phyloP scores from a whole-genome alignment of 2,888 invertebrate species.

The Norana najaformis region DNA sequence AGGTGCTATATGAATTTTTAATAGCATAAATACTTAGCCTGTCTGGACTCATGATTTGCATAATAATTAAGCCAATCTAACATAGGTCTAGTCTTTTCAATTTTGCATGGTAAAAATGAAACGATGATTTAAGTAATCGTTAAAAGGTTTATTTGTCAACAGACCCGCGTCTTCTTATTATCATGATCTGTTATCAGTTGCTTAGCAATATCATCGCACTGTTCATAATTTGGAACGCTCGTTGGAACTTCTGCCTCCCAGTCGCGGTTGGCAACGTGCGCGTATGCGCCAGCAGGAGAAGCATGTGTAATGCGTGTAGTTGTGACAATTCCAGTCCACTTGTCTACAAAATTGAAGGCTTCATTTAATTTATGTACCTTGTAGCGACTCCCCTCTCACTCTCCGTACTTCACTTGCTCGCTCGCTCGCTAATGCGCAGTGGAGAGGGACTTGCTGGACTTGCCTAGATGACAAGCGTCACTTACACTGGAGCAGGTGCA shows the following conservation, averaged over 20 bases:
- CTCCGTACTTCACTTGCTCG: too few relatives aligned
- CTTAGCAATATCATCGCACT: slow-evolving; percentile 39
- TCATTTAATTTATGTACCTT: neutral
- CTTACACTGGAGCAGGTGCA: too few relatives aligned
- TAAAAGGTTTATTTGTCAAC: neutral
- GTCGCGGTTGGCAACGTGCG: slow-evolving; percentile 51
- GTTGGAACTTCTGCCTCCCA: slow-evolving; percentile 50
- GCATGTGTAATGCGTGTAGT: slow-evolving; percentile 61
- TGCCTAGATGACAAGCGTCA: too few relatives aligned
- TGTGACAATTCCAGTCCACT: slow-evolving; percentile 58
- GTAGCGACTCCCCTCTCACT: too few relatives aligned
- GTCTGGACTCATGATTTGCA: too few relatives aligned
- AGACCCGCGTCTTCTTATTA: neutral
- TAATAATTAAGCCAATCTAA: neutral
- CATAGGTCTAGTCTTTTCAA: neutral
- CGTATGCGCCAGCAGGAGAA: slow-evolving; percentile 58
- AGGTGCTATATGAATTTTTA: too few relatives aligned
- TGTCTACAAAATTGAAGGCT: slow-evolving; percentile 37
- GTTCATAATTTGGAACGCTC: neutral
- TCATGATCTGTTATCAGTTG: slow-evolving; percentile 35
- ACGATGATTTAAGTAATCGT: too few relatives aligned
- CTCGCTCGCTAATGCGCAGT: too few relatives aligned
- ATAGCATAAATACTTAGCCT: neutral
- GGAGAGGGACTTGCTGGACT: too few relatives aligned
- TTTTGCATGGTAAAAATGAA: neutral